Evolutionary conservation across 2,888 invertebrate species (phyloP).

Genomic region (Nomada fabriciana): DNA sequence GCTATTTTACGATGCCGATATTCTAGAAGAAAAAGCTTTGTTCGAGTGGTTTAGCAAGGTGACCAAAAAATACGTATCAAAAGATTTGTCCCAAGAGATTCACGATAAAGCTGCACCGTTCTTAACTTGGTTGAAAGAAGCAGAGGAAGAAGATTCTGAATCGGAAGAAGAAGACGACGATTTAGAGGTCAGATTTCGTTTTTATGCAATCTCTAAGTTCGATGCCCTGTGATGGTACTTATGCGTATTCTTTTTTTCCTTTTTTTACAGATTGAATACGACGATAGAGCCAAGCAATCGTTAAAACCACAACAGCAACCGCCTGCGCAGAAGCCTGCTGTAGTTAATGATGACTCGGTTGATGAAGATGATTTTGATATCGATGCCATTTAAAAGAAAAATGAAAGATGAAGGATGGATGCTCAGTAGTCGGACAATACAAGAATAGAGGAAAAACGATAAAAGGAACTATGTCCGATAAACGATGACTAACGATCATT

Average conservation of each 20-base stretch:
- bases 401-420: conserved; percentile 37
- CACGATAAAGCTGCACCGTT: conserved; percentile 96
- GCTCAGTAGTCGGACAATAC: conserved; percentile 58
- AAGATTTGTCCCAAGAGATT: conserved; percentile 96
- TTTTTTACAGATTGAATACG: conserved; percentile 91
- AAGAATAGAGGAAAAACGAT: conserved; percentile 25
- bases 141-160: conserved; percentile 96
- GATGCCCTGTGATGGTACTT: no score
- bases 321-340: conserved; percentile 84
- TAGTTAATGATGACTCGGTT: conserved; percentile 87
- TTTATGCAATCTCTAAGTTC: background rate
- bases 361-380: conserved; percentile 94
- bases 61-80: conserved; percentile 96
- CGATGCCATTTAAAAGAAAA: conserved; percentile 92
- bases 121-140: conserved; percentile 98
- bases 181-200: conserved; percentile 85
- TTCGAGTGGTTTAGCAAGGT: conserved; percentile 98
- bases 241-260: background rate
- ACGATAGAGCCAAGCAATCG: conserved; percentile 93
- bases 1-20: conserved; percentile 97
- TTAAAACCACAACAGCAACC: conserved; percentile 86
- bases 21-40: conserved; percentile 96
- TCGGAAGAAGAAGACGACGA: conserved; percentile 90
- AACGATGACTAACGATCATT: conserved; percentile 62
- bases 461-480: conserved; percentile 51